A percentile compares a stretch with the other conserved stretches of the same genome.
These are phyloP conservation scores for Schrankia costaestrigalis DNA, from an alignment of 2,888 invertebrate species.

Conservation along the genomic window DNA sequence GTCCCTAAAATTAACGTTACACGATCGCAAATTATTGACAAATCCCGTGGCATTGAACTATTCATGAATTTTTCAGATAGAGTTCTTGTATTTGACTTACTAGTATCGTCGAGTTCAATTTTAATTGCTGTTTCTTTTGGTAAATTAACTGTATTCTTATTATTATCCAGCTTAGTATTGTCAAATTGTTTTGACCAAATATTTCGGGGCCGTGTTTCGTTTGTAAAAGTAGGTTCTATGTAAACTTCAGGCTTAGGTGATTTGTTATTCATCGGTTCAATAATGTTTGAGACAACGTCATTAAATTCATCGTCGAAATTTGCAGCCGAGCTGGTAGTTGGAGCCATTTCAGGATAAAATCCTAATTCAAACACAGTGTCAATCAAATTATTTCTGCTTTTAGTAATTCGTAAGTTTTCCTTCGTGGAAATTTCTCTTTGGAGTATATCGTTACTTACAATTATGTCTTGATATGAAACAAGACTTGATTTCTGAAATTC, in stretches of 20 bases:
- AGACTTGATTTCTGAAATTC: slow-evolving; percentile 34
- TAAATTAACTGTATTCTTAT: slow-evolving; percentile 37
- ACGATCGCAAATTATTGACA: slow-evolving; percentile 53
- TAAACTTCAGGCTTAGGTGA: slow-evolving; percentile 14
- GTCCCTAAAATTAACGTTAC: slow-evolving; percentile 47
- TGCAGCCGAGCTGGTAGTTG: slow-evolving; percentile 31
- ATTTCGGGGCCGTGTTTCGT: no score
- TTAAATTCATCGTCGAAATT: slow-evolving; percentile 20
- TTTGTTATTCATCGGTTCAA: slow-evolving; percentile 14
- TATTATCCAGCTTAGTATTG: no score
- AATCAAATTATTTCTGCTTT: slow-evolving; percentile 24
- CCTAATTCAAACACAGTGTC: slow-evolving; percentile 43
- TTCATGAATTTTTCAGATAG: slow-evolving; percentile 35
- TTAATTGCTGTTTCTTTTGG: slow-evolving; percentile 45
- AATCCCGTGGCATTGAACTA: slow-evolving; percentile 29
- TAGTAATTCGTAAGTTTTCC: background rate
- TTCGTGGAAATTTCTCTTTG: slow-evolving; percentile 1
- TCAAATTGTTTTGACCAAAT: no score
- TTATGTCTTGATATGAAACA: slow-evolving; percentile 30
- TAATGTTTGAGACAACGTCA: slow-evolving; percentile 27
- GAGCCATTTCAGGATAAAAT: slow-evolving; percentile 35
- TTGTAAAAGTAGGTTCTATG: no score
- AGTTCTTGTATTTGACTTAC: slow-evolving; percentile 29
- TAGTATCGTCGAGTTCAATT: slow-evolving; percentile 36
- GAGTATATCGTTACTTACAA: slow-evolving; percentile 20